Conservation (phyloP, 1,140 invertebrate species). For the Apis mellifera region Amel_HAv3.1 CM009935.2:8908001-8908500, state of each 20-base stretch:
- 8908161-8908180: neutral
- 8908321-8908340: neutral
- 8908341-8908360: neutral
- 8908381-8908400: neutral
- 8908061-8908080: neutral
- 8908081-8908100: neutral
- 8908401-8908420: conserved; percentile 12
- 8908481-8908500: conserved; percentile 43
- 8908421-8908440: conserved; percentile 7
- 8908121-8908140: neutral
- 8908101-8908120: neutral
- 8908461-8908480: conserved; percentile 8
- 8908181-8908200: conserved; percentile 12
- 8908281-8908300: neutral
- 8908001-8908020: conserved; percentile 2
- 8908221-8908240: conserved; percentile 35
- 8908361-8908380: conserved; percentile 19
- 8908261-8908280: conserved; percentile 44
- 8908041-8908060: conserved; percentile 7
- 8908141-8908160: neutral
- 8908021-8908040: conserved; percentile 31
- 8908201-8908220: conserved; percentile 14
- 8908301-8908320: neutral
- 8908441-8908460: neutral
- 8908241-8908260: conserved; percentile 30